Evolutionary conservation across 53 echinoderm and acorn worm species (phyloP), one percentile per base, ranked within the genome.

Genomic region (Arbacia lixula): DNA sequence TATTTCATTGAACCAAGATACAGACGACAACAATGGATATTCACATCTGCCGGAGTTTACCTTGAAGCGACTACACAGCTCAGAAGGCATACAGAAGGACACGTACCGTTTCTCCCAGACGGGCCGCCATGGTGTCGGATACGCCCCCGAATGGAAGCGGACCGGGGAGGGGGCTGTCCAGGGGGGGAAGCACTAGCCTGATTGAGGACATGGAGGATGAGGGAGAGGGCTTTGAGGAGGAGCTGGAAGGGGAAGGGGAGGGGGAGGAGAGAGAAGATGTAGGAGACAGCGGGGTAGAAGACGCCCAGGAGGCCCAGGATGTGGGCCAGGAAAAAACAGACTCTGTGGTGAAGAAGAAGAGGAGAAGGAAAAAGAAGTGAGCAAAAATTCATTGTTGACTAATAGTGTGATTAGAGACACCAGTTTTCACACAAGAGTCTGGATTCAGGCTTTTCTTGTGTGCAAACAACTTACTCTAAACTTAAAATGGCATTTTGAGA

Each of bases 141-240:
- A 81, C 82, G 33, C 64, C 46, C 28, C 62, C 82, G 16, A 10
- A 12, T 10, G 56, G 78, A 0, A 46, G 33, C 11, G 78, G 58
- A 21, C 39, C 57, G 34, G 78, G 78, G 39, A 57, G 12, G 16
- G 58, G 58, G 19, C 25, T 78, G 6, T 36, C 78, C 12, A 36
- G 78, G 77, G 74, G 24, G 22, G 64, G 33, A 5, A 46, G 64
- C 34, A 49, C 64, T 2, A 64, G 64, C 25, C 20, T 46, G 30
- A 81, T 81, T 43, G 82, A 81, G 41, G 82, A 81, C 82, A 81
- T 81, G 25, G 82, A 81, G 42, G 82, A 81, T 81, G 82, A 81
- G 33, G 82, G 82, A 38, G 82, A 81, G 32, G 82, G 82, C 12
- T 81, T 81, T 49, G 82, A 81, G 64, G 82, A 81, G 82, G 82